phyloP scores from a whole-genome alignment of 2,797 vertebrate species.

The Helostoma temminkii region DNA sequence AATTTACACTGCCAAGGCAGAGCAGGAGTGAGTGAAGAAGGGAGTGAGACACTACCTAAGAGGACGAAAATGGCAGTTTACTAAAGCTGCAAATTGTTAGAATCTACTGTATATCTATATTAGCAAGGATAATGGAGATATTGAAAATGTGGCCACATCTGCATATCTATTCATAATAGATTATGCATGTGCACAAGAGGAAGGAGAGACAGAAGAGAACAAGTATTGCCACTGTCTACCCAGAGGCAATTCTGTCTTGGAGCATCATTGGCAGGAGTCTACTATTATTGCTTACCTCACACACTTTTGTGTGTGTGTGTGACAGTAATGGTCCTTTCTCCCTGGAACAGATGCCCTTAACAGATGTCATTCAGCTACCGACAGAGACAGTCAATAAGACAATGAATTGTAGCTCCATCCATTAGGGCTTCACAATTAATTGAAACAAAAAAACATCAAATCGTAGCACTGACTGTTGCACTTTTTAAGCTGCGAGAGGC shows the following conservation, averaged over 20 bases:
- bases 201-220: constrained; percentile 13
- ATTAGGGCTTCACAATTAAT: constrained; percentile 33
- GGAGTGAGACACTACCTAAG: not conserved
- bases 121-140: constrained; percentile 45
- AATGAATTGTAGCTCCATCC: constrained; percentile 45
- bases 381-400: constrained; percentile 58
- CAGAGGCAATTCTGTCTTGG: constrained; percentile 41
- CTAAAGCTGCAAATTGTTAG: constrained; percentile 26
- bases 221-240: constrained; percentile 32
- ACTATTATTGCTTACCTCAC: constrained; percentile 52
- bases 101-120: constrained; percentile 42
- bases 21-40: not conserved
- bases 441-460: not conserved
- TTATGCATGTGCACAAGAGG: constrained; percentile 42
- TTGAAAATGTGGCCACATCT: constrained; percentile 46
- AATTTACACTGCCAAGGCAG: constrained; percentile 60
- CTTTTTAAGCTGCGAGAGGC: constrained; percentile 39
- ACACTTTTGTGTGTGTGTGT: constrained; percentile 41
- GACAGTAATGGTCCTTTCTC: constrained; percentile 57
- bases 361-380: constrained; percentile 66
- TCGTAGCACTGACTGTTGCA: constrained; percentile 29
- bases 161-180: constrained; percentile 50
- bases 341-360: constrained; percentile 64
- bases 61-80: constrained; percentile 44
- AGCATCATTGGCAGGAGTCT: constrained; percentile 40